Evolutionary conservation across 2,113 vertebrate species (phyloP), one percentile per base, ranked within the genome.

Genomic region (Chrysochloris asiatica): DNA sequence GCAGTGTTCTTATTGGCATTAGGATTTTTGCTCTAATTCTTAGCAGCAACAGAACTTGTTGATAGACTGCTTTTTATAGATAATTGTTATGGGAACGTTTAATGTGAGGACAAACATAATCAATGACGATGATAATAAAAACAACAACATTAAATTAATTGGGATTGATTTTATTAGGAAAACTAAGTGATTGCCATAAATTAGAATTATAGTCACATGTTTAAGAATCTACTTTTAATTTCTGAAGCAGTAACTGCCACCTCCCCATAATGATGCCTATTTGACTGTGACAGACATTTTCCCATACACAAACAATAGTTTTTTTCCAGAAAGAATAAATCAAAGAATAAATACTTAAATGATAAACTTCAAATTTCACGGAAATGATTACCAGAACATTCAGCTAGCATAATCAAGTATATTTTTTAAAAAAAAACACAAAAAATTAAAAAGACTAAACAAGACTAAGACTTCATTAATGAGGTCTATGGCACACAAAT

Each of bases 361-460:
- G 30, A 79, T 52, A 92, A 19, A 89, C 5, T 82, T 77, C 91
- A 94, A 83, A 95, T 93, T 78, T 78, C 90, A 83, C 73, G 93
- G 72, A 84, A 76, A 90, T 72, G 33, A 65, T 87, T 77, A 79
- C 41, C 8, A 80, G 61, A 91, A 75, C 50, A 50, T 67, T 86
- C 80, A 91, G 83, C 26, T 73, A 83, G 76, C 21, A 87, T 41
- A 78, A 38, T 79, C 28, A 59, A 88, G 22, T 9, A 28, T 5
- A 48, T 96, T 88, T 87, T 59, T 59, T 59, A 11, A 77, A 63
- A 82, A 93, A 86, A 76, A 93, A 95, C 28, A 93, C 0, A 69
- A 50, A 94, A 93, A 69, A 95, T 86, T 28, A 8, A 94, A 95
- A 87, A 83, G n/a, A 96, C 95, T 96, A 93, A 79, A 89, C 13